Evolutionary conservation across 2,797 vertebrate species (phyloP).

Genomic region (Molothrus ater): DNA sequence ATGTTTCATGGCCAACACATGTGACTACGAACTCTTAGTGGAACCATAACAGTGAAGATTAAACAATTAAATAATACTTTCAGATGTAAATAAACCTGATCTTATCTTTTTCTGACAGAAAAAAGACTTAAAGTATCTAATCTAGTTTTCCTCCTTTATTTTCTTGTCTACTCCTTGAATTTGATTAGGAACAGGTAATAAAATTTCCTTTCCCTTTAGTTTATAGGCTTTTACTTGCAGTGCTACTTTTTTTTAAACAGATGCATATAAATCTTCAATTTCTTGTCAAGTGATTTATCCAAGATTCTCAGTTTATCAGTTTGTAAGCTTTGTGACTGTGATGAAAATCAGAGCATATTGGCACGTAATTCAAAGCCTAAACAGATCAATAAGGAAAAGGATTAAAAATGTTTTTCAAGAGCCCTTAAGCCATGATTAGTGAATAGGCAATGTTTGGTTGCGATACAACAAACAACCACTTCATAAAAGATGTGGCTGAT

Average conservation of each 20-base stretch:
- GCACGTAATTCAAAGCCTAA: background rate
- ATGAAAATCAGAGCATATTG: background rate
- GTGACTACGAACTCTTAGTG: background rate
- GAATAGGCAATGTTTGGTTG: background rate
- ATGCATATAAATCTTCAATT: background rate
- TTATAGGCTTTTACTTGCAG: background rate
- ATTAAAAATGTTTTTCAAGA: background rate
- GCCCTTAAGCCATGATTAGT: background rate
- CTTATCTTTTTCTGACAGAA: background rate
- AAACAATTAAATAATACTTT: background rate
- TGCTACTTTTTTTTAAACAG: background rate
- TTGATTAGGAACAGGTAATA: background rate
- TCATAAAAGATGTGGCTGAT: background rate
- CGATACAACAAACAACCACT: background rate
- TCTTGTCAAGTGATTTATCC: background rate
- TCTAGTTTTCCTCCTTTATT: background rate
- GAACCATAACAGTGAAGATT: background rate
- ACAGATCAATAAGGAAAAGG: background rate
- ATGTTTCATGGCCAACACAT: background rate
- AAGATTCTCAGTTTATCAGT: background rate
- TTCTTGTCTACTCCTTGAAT: background rate
- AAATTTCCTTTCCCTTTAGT: background rate
- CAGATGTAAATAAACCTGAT: background rate
- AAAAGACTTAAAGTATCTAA: background rate
- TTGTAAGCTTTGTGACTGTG: background rate